Evolutionary conservation across 2,888 invertebrate species (phyloP).

Genomic region (Lasioglossum marginatum): DNA sequence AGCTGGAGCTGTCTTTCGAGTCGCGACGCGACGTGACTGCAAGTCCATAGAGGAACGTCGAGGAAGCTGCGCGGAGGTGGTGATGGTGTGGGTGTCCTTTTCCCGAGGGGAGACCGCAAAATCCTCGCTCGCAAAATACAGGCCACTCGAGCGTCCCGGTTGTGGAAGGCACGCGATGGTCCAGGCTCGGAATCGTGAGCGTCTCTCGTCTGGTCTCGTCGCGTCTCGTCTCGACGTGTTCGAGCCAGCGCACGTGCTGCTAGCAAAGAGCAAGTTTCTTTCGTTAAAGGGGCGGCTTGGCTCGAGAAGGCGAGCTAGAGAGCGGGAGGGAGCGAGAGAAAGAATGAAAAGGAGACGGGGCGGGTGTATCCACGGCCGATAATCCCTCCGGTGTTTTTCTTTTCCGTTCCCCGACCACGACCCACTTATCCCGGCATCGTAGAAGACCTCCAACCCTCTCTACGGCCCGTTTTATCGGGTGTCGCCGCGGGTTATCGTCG

Average conservation of each 20-base stretch:
- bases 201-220: constrained; percentile 9
- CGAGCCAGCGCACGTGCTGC: constrained; percentile 59
- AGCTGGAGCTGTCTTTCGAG: constrained; percentile 19
- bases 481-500: constrained; percentile 84
- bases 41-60: background rate
- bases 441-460: constrained; percentile 70
- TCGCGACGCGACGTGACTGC: constrained; percentile 56
- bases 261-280: constrained; percentile 68
- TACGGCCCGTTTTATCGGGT: constrained; percentile 83
- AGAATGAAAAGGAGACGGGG: constrained; percentile 36
- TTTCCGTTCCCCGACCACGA: constrained; percentile 73
- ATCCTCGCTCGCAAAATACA: constrained; percentile 55
- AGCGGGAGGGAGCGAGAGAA: background rate
- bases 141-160: constrained; percentile 59
- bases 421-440: constrained; percentile 75
- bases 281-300: constrained; percentile 63
- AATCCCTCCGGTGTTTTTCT: constrained; percentile 82
- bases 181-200: constrained; percentile 60
- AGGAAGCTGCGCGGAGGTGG: background rate
- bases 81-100: constrained; percentile 33
- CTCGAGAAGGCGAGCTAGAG: background rate
- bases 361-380: constrained; percentile 77
- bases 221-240: constrained; percentile 29
- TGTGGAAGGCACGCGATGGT: constrained; percentile 49
- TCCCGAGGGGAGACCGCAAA: constrained; percentile 50